Evolutionary conservation across 1,140 invertebrate species (phyloP).

Genomic region (Melitaea cinxia): DNA sequence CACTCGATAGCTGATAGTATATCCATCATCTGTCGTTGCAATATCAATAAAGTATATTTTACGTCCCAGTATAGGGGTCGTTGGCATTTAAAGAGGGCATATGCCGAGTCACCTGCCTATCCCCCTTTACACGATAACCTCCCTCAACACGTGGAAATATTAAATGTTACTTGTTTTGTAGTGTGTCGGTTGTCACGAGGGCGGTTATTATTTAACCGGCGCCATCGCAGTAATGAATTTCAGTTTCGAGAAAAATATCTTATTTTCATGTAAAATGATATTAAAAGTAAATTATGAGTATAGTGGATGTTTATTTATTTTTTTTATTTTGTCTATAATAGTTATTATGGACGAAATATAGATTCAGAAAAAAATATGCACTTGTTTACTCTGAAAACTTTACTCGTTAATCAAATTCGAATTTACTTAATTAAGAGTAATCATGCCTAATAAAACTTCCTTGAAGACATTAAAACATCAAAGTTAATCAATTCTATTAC

Average conservation of each 20-base stretch:
- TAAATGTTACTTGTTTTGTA: constrained; percentile 58
- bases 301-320: background rate
- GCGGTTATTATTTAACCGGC: constrained; percentile 28
- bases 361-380: too few relatives aligned
- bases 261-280: background rate
- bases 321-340: too few relatives aligned
- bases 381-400: too few relatives aligned
- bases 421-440: background rate
- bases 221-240: constrained; percentile 29
- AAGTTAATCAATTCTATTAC: constrained; percentile 12
- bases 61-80: constrained; percentile 48
- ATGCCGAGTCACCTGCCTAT: constrained; percentile 56
- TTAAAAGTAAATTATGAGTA: background rate
- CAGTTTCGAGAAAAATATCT: constrained; percentile 1
- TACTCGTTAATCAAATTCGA: too few relatives aligned
- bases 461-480: constrained; percentile 2
- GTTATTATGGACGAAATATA: too few relatives aligned
- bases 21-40: constrained; percentile 36
- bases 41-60: constrained; percentile 58
- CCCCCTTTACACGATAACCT: constrained; percentile 51
- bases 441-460: background rate
- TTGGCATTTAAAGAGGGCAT: constrained; percentile 64
- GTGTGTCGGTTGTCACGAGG: constrained; percentile 31
- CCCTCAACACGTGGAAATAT: constrained; percentile 53
- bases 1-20: constrained; percentile 1